Percentiles rank a stretch among this genome's conserved stretches.
These are phyloP conservation scores for Zaprionus camerounensis DNA, from an alignment of 1,140 invertebrate genomes.

Conservation along the genomic window DNA sequence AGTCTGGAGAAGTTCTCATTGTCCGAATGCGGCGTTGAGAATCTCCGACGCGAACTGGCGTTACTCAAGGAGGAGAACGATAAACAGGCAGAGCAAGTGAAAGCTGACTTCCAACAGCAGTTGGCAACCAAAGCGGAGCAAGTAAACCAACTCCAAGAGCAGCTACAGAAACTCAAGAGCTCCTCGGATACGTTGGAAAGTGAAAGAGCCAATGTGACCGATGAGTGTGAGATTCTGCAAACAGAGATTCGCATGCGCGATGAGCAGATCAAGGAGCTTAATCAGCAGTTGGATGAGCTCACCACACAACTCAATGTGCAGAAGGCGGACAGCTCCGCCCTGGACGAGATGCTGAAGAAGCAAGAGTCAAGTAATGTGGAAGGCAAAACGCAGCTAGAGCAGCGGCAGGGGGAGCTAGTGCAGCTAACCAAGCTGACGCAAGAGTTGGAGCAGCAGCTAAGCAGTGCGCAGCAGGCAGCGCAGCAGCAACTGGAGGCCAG, in stretches of 20 bases:
- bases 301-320: constrained; percentile 82
- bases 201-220: constrained; percentile 56
- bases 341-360: constrained; percentile 75
- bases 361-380: constrained; percentile 39
- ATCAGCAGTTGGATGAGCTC: constrained; percentile 63
- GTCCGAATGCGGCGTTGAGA: constrained; percentile 74
- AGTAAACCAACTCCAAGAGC: constrained; percentile 40
- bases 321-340: constrained; percentile 73
- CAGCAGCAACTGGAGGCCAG: constrained; percentile 72
- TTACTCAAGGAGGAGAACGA: constrained; percentile 77
- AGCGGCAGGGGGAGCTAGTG: constrained; percentile 22
- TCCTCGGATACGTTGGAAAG: constrained; percentile 54
- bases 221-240: constrained; percentile 67
- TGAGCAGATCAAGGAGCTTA: constrained; percentile 62
- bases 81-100: constrained; percentile 52
- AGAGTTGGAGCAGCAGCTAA: constrained; percentile 76
- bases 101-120: constrained; percentile 45
- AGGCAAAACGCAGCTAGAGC: constrained; percentile 39
- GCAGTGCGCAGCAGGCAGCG: constrained; percentile 62
- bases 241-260: constrained; percentile 67
- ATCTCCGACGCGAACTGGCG: constrained; percentile 65
- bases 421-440: constrained; percentile 64
- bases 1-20: constrained; percentile 77
- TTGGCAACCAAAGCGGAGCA: constrained; percentile 54
- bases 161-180: constrained; percentile 50